These are phyloP conservation scores for Seriola aureovittata DNA, from an alignment of 2,113 vertebrate species.

Conservation along the genomic window DNA sequence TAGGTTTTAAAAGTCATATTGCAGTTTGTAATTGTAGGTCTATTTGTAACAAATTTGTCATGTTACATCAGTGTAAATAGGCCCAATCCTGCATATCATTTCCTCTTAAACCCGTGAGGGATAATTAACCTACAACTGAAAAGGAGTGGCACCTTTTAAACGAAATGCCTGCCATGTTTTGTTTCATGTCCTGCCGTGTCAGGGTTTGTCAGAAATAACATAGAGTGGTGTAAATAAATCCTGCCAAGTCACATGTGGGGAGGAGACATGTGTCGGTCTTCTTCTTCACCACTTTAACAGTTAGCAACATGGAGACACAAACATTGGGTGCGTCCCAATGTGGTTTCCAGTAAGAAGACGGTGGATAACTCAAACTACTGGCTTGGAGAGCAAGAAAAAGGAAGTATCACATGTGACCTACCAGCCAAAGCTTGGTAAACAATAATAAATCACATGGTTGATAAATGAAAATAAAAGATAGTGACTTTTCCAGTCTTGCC, in stretches of 20 bases:
- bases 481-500: not conserved
- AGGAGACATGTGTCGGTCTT: not conserved
- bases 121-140: not conserved
- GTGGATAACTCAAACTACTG: not conserved
- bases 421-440: not conserved
- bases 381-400: not conserved
- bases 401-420: not conserved
- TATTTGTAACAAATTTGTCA: not conserved
- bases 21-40: not conserved
- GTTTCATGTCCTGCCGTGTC: not conserved
- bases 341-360: not conserved
- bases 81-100: not conserved
- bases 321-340: not conserved
- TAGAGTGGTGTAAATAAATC: not conserved
- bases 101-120: not conserved
- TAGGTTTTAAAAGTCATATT: not conserved
- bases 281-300: not conserved
- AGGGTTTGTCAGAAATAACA: not conserved
- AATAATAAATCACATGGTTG: not conserved
- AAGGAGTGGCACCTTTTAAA: slow-evolving; percentile 26
- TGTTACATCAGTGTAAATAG: not conserved
- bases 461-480: not conserved
- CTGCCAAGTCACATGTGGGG: not conserved
- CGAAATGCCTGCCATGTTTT: not conserved
- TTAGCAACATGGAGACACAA: slow-evolving; percentile 4